Base-by-base conservation (phyloP, 2,888 invertebrate genomes). In the Drosophila mimica region DNA sequence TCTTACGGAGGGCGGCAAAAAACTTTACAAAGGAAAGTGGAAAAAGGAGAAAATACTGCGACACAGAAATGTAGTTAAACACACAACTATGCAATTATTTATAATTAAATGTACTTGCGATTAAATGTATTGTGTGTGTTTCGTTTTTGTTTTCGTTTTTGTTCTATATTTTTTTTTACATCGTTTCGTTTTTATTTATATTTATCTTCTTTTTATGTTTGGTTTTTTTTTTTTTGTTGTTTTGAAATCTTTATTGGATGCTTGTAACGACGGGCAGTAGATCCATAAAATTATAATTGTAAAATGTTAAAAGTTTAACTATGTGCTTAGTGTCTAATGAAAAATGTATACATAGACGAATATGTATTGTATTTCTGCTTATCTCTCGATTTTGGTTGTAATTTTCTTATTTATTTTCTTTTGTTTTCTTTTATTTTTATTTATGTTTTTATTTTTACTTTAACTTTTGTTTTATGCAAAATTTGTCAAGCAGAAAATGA, bases 231-330 rank as follows among this genome's bases (percentile, higher is more conserved):
- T 66, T 48, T 58, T 66, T 66, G 51, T 72, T 78, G 59, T 70
- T 84, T 91, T 89, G 89, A 91, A 91, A 91, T 91, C 86, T 91
- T 91, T 91, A 91, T 91, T 91, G 88, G 91, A 91, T 88, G 88
- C 85, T 84, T 91, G 90, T 87, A 91, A 91, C 91, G 92, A 89
- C 84, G 90, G 91, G 91, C 91, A 91, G 91, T 91, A 91, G 91
- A 92, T 92, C 91, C 91, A 92, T 92, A 91, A 92, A 91, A 91
- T 92, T 90, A 91, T 91, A 91, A 91, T 87, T 63, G 81, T 92
- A 92, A 92, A 92, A 92, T 92, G 91, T 92, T 92, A 92, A 92
- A 92, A 92, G 92, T 92, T 91, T 91, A 92, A 91, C 92, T 92
- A 92, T 92, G 90, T 91, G 90, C 91, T 92, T 92, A 92, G 71